Base-by-base conservation (phyloP, 1,140 invertebrate species). In the Adelges cooleyi region DNA sequence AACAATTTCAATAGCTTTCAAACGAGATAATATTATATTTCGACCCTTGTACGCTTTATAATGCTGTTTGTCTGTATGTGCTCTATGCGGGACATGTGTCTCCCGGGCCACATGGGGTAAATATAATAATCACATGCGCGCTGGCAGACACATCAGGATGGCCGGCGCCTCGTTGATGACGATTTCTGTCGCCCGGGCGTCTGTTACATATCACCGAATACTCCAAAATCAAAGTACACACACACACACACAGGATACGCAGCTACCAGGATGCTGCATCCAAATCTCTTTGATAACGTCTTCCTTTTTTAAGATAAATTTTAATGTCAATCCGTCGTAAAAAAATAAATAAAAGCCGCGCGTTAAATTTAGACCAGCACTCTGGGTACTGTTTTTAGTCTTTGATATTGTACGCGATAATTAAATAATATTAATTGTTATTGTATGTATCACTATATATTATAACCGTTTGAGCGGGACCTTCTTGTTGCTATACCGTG, bases 21-120 rank as follows among this genome's bases (percentile, higher is more conserved):
- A 33, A 33, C n/a, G 29, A 20, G 9, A n/a, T 17, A 25, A 59
- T 48, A 62, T 62, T 62, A 62, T 48, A 46, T 62, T 62, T 62
- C 42, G 42, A 62, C 56, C 56, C 56, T 33, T 33, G 20, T 48
- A 29, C 9, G 15, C 27, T 1, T n/a, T n/a, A n/a, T n/a, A n/a
- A n/a, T n/a, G n/a, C n/a, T n/a, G n/a, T n/a, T n/a, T 6, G 23
- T 13, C 36, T 38, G 25, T 56, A 44, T n/a, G n/a, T 23, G 54
- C 42, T 23, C 54, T 40, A 59, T 59, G 54, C 54, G 54, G 54
- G 54, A 62, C 56, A 62, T 48, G 56, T 62, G 56, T 62, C n/a
- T n/a, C 36, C 54, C 23, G 53, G 54, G 56, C 56, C 56, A 62
- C 56, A 33, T 62, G 56, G 56, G 56, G 56, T 62, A 62, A 62